These are phyloP conservation scores for Nemoura dubitans DNA, from an alignment of 2,888 invertebrate genomes.

Conservation along the genomic window DNA sequence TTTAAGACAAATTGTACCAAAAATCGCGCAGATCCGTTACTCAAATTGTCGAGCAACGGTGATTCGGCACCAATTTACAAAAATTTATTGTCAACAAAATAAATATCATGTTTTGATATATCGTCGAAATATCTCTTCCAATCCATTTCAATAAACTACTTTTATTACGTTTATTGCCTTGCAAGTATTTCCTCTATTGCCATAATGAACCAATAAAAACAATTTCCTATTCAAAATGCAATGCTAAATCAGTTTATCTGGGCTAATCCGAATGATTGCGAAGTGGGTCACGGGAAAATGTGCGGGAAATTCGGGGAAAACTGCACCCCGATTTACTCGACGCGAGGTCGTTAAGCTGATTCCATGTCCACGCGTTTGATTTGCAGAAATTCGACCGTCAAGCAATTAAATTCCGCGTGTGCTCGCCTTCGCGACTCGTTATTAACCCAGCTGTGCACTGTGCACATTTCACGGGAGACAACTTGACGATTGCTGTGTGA, in stretches of 20 bases:
- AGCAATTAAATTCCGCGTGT: background rate
- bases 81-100: conserved; percentile 23
- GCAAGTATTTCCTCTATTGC: conserved; percentile 27
- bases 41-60: background rate
- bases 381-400: background rate
- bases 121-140: background rate
- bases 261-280: conserved; percentile 15
- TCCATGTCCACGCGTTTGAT: background rate
- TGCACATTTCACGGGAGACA: background rate
- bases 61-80: conserved; percentile 2
- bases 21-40: background rate
- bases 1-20: background rate
- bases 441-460: background rate
- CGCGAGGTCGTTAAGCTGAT: background rate
- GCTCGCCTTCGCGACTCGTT: background rate
- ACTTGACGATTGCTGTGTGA: background rate
- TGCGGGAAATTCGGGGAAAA: background rate
- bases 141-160: background rate
- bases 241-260: conserved; percentile 12
- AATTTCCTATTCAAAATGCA: conserved; percentile 17
- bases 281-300: background rate
- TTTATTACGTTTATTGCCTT: conserved; percentile 12
- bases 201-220: conserved; percentile 25
- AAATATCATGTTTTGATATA: background rate
- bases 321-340: background rate